Evolutionary conservation across 1,140 invertebrate species (phyloP).

Genomic region (Panonychus citri): DNA sequence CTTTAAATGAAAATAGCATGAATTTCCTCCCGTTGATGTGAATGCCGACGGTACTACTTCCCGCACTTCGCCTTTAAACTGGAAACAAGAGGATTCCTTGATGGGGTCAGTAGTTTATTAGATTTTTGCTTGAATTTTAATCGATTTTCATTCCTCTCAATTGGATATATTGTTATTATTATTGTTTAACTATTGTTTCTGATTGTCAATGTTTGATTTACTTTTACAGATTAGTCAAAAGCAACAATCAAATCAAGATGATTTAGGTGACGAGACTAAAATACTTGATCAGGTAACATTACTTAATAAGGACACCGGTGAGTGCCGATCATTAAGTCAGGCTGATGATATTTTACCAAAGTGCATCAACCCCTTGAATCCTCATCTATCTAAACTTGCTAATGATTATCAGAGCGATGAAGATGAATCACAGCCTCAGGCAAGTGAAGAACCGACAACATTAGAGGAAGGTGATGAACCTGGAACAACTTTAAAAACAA

Average conservation of each 20-base stretch:
- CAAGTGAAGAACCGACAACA: not conserved
- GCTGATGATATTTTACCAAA: conserved; percentile 71
- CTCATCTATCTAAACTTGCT: conserved; percentile 81
- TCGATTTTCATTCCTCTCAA: too few relatives aligned
- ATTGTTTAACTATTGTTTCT: too few relatives aligned
- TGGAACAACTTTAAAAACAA: not conserved
- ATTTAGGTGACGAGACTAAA: conserved; percentile 27
- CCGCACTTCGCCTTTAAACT: too few relatives aligned
- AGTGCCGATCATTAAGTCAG: conserved; percentile 58
- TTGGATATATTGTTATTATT: too few relatives aligned
- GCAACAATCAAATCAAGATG: not conserved
- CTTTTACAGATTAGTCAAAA: not conserved
- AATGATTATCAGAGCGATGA: conserved; percentile 11
- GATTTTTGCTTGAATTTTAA: too few relatives aligned
- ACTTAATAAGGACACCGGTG: conserved; percentile 76
- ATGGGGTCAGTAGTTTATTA: too few relatives aligned
- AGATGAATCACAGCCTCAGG: not conserved
- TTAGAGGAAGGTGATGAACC: not conserved
- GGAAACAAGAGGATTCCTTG: too few relatives aligned
- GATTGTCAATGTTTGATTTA: too few relatives aligned
- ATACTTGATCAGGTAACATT: conserved; percentile 79
- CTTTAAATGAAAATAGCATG: too few relatives aligned
- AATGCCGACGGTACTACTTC: too few relatives aligned
- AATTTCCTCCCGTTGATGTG: too few relatives aligned
- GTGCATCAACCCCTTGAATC: conserved; percentile 68